Percentiles rank a stretch among this genome's conserved stretches.
phyloP scores from a whole-genome alignment of 2,797 vertebrate species.

The Galago senegalensis region DNA sequence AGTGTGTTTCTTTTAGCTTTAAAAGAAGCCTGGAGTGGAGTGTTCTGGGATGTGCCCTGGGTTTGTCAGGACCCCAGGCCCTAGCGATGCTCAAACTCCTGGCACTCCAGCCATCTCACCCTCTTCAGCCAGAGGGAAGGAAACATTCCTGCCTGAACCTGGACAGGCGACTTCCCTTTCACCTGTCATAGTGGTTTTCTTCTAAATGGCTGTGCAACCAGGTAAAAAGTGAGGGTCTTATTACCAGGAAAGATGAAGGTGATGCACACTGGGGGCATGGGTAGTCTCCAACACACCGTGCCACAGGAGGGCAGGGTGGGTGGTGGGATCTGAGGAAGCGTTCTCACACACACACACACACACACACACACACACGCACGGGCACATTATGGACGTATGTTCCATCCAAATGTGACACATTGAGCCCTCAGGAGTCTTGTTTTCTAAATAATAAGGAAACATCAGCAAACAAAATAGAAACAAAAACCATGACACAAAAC shows the following conservation, averaged over 20 bases:
- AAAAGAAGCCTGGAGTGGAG: neutral
- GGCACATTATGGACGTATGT: neutral
- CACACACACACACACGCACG: neutral
- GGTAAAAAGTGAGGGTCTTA: neutral
- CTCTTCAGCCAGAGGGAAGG: neutral
- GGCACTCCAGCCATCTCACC: fast-evolving
- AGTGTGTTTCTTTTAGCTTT: neutral
- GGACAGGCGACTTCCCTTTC: neutral
- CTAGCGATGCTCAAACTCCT: too few species aligned
- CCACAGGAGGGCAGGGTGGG: neutral
- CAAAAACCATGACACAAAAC: neutral
- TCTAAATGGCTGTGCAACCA: neutral
- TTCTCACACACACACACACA: neutral
- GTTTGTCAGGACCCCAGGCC: fast-evolving
- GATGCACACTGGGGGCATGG: fast-evolving
- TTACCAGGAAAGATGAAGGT: neutral
- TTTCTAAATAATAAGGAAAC: neutral
- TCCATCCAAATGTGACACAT: neutral
- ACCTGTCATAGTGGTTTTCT: neutral
- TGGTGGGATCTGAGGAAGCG: neutral
- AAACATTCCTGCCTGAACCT: neutral
- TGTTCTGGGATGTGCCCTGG: fast-evolving
- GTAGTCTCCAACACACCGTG: too few species aligned
- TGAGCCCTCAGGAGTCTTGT: neutral
- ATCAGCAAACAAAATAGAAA: neutral